phyloP scores from a whole-genome alignment of 2,113 vertebrate genomes.

The Ochotona curzoniae region DNA sequence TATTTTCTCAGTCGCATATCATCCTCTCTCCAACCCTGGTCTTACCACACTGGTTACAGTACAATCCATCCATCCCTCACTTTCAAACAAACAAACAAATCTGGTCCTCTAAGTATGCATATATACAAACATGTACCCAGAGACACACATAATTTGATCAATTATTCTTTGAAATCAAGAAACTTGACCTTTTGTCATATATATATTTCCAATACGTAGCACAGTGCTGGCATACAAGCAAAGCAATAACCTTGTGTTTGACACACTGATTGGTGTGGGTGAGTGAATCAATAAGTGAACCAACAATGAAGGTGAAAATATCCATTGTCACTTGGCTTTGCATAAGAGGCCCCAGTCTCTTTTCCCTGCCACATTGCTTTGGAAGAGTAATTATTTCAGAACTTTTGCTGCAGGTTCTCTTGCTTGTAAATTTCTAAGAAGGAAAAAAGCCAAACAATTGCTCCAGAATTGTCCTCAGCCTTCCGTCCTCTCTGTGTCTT shows the following conservation, averaged over 20 bases:
- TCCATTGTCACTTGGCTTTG: not conserved
- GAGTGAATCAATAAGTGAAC: not conserved
- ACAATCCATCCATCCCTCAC: too few relatives aligned
- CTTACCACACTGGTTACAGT: too few relatives aligned
- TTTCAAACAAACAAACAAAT: too few relatives aligned
- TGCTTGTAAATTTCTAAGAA: not conserved
- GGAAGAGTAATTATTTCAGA: not conserved
- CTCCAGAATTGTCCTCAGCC: not conserved
- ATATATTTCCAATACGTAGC: not conserved
- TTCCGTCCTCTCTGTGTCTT: not conserved
- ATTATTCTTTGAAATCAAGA: constrained; percentile 4
- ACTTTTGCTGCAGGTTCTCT: not conserved
- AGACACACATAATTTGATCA: not conserved
- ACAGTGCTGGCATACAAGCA: not conserved
- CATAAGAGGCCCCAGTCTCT: not conserved
- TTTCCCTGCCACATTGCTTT: not conserved
- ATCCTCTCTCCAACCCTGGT: too few relatives aligned
- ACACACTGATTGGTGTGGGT: not conserved
- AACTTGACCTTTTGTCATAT: not conserved
- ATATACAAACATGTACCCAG: not conserved
- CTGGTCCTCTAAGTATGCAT: not conserved
- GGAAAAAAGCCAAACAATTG: not conserved
- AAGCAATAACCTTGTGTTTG: not conserved
- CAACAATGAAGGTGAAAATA: not conserved
- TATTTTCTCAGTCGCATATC: too few relatives aligned